phyloP scores from a whole-genome alignment of 2,797 vertebrate genomes.

The Astyanax mexicanus region DNA sequence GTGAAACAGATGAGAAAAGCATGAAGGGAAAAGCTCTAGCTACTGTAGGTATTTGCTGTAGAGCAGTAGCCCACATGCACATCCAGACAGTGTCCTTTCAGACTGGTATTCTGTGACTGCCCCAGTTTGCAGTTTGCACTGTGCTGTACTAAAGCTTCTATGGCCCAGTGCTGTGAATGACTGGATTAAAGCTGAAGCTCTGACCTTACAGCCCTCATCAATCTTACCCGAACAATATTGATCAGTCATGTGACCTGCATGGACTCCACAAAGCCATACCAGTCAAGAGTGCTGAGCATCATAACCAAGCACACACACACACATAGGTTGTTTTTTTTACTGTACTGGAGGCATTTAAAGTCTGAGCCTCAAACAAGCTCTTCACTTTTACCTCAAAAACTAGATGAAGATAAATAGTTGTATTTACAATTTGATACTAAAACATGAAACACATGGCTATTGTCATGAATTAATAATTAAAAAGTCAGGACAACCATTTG shows the following conservation, averaged over 20 bases:
- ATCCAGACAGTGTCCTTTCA: background rate
- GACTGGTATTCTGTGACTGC: slow-evolving; percentile 7
- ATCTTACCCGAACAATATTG: slow-evolving; percentile 27
- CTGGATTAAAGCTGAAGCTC: slow-evolving; percentile 31
- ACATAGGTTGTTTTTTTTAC: background rate
- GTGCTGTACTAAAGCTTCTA: background rate
- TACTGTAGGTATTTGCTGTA: background rate
- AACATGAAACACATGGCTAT: no score
- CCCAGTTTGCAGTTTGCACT: slow-evolving; percentile 22
- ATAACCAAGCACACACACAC: background rate
- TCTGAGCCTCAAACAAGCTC: no score
- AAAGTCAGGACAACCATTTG: no score
- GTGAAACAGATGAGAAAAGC: background rate
- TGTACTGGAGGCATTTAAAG: background rate
- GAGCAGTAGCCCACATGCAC: background rate
- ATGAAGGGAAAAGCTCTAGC: background rate
- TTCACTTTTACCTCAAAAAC: no score
- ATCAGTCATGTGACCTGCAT: slow-evolving; percentile 42
- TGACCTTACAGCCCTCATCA: slow-evolving; percentile 19
- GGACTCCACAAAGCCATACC: slow-evolving; percentile 12
- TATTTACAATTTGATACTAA: no score
- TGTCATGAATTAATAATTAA: no score
- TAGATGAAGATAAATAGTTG: no score
- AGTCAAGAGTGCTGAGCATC: slow-evolving; percentile 13
- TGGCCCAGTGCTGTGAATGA: slow-evolving; percentile 15